These are phyloP conservation scores for Lonchura striata DNA, from an alignment of 2,113 vertebrate species.

Conservation along the genomic window DNA sequence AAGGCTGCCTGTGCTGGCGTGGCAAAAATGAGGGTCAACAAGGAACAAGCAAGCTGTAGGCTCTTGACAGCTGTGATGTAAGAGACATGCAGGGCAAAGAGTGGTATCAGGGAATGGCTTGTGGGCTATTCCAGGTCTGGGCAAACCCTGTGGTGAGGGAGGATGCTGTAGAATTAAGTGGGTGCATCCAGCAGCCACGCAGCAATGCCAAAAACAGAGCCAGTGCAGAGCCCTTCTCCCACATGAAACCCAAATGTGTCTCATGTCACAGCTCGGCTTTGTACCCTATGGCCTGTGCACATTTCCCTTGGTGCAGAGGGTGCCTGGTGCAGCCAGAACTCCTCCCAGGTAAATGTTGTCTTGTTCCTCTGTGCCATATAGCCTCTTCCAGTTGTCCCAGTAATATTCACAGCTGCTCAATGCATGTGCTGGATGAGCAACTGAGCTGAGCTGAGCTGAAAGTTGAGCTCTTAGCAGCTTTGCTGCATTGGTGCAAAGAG, in stretches of 20 bases:
- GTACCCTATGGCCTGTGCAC: neutral
- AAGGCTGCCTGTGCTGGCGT: neutral
- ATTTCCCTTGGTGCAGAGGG: neutral
- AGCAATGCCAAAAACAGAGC: neutral
- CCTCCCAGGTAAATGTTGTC: rapidly evolving
- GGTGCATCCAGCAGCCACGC: rapidly evolving
- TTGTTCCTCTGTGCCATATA: neutral
- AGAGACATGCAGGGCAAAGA: neutral
- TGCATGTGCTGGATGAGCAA: rapidly evolving
- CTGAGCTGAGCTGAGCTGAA: neutral
- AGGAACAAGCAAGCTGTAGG: neutral
- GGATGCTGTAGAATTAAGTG: rapidly evolving
- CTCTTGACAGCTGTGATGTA: rapidly evolving
- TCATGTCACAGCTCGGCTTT: rapidly evolving
- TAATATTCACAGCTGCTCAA: neutral
- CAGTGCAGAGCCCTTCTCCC: neutral
- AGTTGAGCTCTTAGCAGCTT: neutral
- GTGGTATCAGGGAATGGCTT: neutral
- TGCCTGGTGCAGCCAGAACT: neutral
- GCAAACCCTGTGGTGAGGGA: neutral
- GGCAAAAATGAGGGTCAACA: neutral
- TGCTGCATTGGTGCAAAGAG: neutral
- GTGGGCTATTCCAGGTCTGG: neutral
- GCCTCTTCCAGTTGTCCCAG: neutral
- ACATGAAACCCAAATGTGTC: neutral